Evolutionary conservation across 2,797 vertebrate genomes (phyloP), one percentile per base, ranked within the genome.

Genomic region (Phrynocephalus forsythii): DNA sequence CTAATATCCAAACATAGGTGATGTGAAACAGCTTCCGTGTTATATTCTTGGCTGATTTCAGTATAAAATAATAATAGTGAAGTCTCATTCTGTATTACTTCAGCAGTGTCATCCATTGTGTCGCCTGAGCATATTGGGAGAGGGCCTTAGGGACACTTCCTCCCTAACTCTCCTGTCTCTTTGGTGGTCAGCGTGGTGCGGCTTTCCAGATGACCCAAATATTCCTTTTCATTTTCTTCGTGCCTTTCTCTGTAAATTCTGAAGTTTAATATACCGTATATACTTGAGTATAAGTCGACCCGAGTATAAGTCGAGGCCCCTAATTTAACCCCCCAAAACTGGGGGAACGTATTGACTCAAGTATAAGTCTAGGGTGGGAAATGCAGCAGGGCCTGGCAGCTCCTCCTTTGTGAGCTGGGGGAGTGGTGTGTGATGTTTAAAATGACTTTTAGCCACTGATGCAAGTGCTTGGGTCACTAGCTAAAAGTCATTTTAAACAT

Each of bases 181-280:
- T 81, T 88, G 79, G 68, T 76, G 60, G 69, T 80, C 87, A 81
- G 44, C 44, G 56, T 66, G 44, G 30, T 52, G 44, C 44, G 81
- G n/a, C 52, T 56, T 15, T 87, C 67, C 68, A 81, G 24, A 20
- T 8, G 60, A 81, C 63, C 52, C 63, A 84, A 79, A 44, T 38
- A 33, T 56, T 18, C 20, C 33, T 1, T 81, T 75, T 88, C 5
- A 48, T 73, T 84, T 66, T 75, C 79, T 26, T 85, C 24, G 60
- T 84, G 28, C 38, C 67, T 80, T 52, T 6, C 68, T 79, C 9
- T 80, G n/a, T 75, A 20, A 73, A 22, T 26, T 72, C 56, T 72
- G 82, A 28, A 44, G 15, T 50, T 60, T 60, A 56, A 83, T 60
- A 69, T 44, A 44, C 38, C 38, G 38, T 44, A 44, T 44, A 44